These are phyloP conservation scores for Drosophila repleta DNA, from an alignment of 1,140 invertebrate genomes.

Conservation along the genomic window DNA sequence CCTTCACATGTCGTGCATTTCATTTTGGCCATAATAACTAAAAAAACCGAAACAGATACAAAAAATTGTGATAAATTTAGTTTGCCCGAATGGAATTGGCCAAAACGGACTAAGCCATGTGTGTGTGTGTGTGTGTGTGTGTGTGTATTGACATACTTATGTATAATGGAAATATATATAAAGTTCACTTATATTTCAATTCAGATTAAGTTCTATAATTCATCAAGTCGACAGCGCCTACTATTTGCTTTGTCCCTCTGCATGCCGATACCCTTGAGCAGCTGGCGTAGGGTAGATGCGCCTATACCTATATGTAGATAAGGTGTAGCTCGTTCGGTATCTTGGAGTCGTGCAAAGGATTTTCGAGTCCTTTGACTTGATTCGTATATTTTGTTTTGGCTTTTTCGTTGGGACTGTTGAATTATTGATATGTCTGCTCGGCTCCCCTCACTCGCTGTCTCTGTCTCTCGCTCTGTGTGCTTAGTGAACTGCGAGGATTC, in stretches of 20 bases:
- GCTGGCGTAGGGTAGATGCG: not conserved
- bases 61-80: slow-evolving; percentile 54
- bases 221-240: slow-evolving; percentile 64
- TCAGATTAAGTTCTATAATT: slow-evolving; percentile 79
- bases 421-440: slow-evolving; percentile 71
- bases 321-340: slow-evolving; percentile 12
- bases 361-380: slow-evolving; percentile 18
- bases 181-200: slow-evolving; percentile 73
- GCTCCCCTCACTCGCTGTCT: no score
- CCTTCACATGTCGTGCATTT: slow-evolving; percentile 71
- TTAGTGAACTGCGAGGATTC: slow-evolving; percentile 46
- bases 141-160: slow-evolving; percentile 18
- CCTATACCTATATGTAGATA: not conserved
- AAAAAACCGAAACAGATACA: slow-evolving; percentile 33
- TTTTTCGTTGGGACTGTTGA: slow-evolving; percentile 66
- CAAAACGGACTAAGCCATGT: slow-evolving; percentile 2
- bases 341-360: not conserved
- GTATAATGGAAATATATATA: slow-evolving; percentile 33
- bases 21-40: slow-evolving; percentile 72
- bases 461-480: slow-evolving; percentile 10
- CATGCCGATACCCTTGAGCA: slow-evolving; percentile 6
- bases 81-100: not conserved
- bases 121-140: slow-evolving; percentile 32
- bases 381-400: slow-evolving; percentile 51
- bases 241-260: slow-evolving; percentile 18